Percentiles rank a stretch among this genome's conserved stretches.
These are phyloP conservation scores for Calephelis nemesis DNA, from an alignment of 1,140 invertebrate genomes.

Conservation along the genomic window DNA sequence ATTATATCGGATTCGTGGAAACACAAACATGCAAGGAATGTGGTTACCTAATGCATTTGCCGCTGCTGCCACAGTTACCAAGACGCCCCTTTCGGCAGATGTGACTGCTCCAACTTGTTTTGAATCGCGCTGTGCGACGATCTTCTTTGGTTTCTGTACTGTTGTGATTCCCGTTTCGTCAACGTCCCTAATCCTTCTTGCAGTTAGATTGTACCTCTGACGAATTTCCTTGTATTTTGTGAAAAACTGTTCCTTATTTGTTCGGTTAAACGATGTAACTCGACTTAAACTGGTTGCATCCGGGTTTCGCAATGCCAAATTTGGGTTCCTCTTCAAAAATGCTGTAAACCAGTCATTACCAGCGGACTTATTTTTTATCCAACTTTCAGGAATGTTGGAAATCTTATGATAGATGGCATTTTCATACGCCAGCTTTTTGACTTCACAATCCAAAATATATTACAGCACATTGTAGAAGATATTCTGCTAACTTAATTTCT, in stretches of 20 bases:
- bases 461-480: too few relatives aligned
- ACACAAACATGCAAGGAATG: constrained; percentile 27
- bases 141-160: constrained; percentile 18
- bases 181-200: constrained; percentile 18
- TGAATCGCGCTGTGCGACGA: constrained; percentile 19
- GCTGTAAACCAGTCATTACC: constrained; percentile 1
- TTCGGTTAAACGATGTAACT: constrained; percentile 22
- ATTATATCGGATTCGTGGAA: constrained; percentile 23
- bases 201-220: constrained; percentile 14
- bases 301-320: constrained; percentile 21
- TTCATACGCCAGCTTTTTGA: constrained; percentile 7
- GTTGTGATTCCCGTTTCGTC: constrained; percentile 19
- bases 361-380: constrained; percentile 3
- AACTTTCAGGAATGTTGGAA: constrained; percentile 7
- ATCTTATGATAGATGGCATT: constrained; percentile 2
- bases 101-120: constrained; percentile 17
- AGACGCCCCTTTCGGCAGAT: too few relatives aligned
- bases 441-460: background rate
- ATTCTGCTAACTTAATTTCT: too few relatives aligned
- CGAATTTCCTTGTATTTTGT: constrained; percentile 21
- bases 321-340: constrained; percentile 13
- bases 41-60: too few relatives aligned
- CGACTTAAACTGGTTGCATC: constrained; percentile 22
- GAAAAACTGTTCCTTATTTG: constrained; percentile 22
- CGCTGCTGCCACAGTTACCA: too few relatives aligned